Evolutionary conservation across 2,797 vertebrate genomes (phyloP), one percentile per base, ranked within the genome.

Genomic region (Epinephelus awoara): DNA sequence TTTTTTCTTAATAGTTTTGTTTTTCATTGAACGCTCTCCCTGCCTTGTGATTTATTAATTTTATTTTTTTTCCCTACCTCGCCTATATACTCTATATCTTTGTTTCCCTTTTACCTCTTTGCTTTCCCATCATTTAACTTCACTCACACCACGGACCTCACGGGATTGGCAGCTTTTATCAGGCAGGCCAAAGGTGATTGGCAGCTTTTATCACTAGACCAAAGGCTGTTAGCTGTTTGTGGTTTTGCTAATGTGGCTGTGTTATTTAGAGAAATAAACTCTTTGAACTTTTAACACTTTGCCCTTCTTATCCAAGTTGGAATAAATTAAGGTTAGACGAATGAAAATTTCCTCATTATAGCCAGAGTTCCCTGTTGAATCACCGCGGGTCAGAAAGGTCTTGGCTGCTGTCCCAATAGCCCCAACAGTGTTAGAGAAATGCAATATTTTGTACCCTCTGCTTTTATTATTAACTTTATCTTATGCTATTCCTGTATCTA

Each of bases 181-280:
- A 61, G 54, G 9, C 1, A 25, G 79, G 83, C 27, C 78, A 84
- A 82, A 88, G 79, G 67, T 85, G 72, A 84, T 75, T 82, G 51
- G 70, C 78, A 68, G 83, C 80, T 84, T 86, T 75, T 88, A 85
- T 83, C 79, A 72, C 56, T 52, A 49, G 54, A 71, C 77, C 72
- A 68, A 82, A 84, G 42, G 42, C 83, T 83, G 72, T 87, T 69
- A 85, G 80, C 69, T 69, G 44, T 76, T 77, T 80, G 66, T 51
- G 25, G 61, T 62, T 77, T 69, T 56, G 65, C 65, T 83, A 87
- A 87, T 86, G 68, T 54, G 72, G 65, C 61, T 27, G 23, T 49
- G 42, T 64, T 84, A 68, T 82, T 83, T 61, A 38, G 59, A 83
- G 56, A 42, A 73, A 64, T 71, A 80, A 64, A 75, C 54, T 38